Conservation (phyloP, 2,888 invertebrate genomes). For the Teinopalpus imperialis region DNA sequence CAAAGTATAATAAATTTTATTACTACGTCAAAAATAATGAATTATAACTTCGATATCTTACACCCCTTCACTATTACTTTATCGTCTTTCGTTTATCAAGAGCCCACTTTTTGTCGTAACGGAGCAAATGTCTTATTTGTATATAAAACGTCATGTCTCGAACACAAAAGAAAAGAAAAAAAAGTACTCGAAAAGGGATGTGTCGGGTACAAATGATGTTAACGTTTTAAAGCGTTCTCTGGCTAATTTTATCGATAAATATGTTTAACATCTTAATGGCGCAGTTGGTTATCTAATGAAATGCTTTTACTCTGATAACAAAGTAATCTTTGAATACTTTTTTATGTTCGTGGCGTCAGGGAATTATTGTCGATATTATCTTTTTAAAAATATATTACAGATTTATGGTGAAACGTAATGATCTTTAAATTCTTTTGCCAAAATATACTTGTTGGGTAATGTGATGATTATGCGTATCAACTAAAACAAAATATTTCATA, state of each 20-base stretch:
- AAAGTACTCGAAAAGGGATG: constrained; percentile 16
- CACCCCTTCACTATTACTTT: constrained; percentile 14
- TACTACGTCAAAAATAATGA: too few species aligned
- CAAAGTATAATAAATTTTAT: too few species aligned
- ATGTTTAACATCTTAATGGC: constrained; percentile 10
- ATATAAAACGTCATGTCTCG: constrained; percentile 30
- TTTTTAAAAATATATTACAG: too few species aligned
- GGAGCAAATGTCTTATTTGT: constrained; percentile 49
- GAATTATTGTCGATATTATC: too few species aligned
- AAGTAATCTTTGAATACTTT: constrained; percentile 3
- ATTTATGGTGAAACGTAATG: too few species aligned
- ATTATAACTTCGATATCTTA: too few species aligned
- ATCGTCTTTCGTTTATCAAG: constrained; percentile 19
- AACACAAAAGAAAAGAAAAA: constrained; percentile 2
- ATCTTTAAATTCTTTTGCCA: too few species aligned
- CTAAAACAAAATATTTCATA: too few species aligned
- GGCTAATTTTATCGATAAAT: constrained; percentile 19
- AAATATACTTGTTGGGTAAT: too few species aligned
- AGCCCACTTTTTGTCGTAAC: constrained; percentile 47
- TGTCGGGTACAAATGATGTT: constrained; percentile 20
- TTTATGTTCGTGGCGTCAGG: too few species aligned
- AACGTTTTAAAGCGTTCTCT: constrained; percentile 9
- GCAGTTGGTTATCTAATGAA: constrained; percentile 6
- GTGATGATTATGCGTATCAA: too few species aligned
- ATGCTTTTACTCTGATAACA: constrained; percentile 13